Percentiles rank a stretch among this genome's conserved stretches.
phyloP scores from a whole-genome alignment of 1,140 invertebrate genomes.

The Danaus melanippus region DNA sequence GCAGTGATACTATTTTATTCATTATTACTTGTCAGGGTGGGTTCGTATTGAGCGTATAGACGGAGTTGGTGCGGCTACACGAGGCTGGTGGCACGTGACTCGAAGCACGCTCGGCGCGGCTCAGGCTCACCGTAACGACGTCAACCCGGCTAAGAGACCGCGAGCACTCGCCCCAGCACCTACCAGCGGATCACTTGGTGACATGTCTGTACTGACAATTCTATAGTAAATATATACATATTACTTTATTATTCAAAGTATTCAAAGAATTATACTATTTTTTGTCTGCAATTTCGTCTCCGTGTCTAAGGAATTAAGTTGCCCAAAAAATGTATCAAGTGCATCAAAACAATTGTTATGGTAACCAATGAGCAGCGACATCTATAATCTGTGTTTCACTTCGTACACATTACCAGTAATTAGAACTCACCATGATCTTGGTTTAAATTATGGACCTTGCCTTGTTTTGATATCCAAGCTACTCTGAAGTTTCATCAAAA shows the following conservation, averaged over 20 bases:
- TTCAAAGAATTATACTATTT: constrained; percentile 1
- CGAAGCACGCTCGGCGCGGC: constrained; percentile 34
- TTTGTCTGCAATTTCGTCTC: constrained; percentile 10
- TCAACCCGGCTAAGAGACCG: constrained; percentile 26
- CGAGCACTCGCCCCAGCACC: constrained; percentile 24
- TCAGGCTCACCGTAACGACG: constrained; percentile 18
- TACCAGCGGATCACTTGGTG: constrained; percentile 18
- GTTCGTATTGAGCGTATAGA: constrained; percentile 52
- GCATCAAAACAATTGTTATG: too few relatives aligned
- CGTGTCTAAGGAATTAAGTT: too few relatives aligned
- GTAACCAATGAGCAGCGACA: too few relatives aligned
- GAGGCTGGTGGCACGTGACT: constrained; percentile 45
- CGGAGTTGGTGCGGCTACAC: constrained; percentile 36
- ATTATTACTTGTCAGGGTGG: constrained; percentile 33
- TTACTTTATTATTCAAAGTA: too few relatives aligned
- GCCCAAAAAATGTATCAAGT: too few relatives aligned
- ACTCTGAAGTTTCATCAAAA: too few relatives aligned
- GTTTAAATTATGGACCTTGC: too few relatives aligned
- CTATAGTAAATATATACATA: too few relatives aligned
- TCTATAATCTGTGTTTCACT: too few relatives aligned
- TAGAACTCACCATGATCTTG: too few relatives aligned
- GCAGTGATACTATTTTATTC: neutral
- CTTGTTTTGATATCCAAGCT: too few relatives aligned
- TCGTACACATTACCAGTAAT: too few relatives aligned
- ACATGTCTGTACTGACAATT: constrained; percentile 14